Conservation (phyloP, 2,888 invertebrate species). For the Dryobota labecula region DNA sequence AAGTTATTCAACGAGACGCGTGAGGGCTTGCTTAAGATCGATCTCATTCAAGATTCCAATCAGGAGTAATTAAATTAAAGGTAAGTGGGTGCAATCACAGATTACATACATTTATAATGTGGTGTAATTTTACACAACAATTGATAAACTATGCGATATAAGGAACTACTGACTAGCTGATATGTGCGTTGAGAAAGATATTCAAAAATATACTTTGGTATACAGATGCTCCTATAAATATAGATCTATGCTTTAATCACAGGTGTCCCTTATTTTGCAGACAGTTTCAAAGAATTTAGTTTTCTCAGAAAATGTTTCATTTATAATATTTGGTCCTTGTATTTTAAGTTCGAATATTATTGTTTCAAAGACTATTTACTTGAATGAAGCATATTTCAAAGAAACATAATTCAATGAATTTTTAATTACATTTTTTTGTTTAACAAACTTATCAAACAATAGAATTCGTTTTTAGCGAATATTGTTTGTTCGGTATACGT, state of each 20-base stretch:
- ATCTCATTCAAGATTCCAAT: slow-evolving; percentile 48
- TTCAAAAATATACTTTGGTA: neutral
- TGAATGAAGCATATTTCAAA: no score
- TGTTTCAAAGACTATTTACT: no score
- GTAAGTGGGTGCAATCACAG: slow-evolving; percentile 27
- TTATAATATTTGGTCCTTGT: no score
- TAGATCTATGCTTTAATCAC: slow-evolving; percentile 6
- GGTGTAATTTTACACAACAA: slow-evolving; percentile 22
- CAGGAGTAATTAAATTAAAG: slow-evolving; percentile 48
- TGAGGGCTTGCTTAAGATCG: slow-evolving; percentile 28
- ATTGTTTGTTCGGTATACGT: no score
- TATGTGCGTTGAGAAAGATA: neutral
- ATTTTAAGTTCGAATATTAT: no score
- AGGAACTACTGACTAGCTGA: neutral
- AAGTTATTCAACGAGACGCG: slow-evolving; percentile 33
- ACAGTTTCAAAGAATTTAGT: no score
- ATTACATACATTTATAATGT: slow-evolving; percentile 26
- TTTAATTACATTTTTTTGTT: no score
- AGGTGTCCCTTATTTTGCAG: no score
- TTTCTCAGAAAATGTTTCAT: no score
- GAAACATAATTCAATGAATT: no score
- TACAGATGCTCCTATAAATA: neutral
- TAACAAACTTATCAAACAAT: no score
- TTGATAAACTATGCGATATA: slow-evolving; percentile 13
- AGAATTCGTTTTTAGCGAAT: no score